Evolutionary conservation across 1,140 invertebrate genomes (phyloP).

Genomic region (Sesamia nonagrioides): DNA sequence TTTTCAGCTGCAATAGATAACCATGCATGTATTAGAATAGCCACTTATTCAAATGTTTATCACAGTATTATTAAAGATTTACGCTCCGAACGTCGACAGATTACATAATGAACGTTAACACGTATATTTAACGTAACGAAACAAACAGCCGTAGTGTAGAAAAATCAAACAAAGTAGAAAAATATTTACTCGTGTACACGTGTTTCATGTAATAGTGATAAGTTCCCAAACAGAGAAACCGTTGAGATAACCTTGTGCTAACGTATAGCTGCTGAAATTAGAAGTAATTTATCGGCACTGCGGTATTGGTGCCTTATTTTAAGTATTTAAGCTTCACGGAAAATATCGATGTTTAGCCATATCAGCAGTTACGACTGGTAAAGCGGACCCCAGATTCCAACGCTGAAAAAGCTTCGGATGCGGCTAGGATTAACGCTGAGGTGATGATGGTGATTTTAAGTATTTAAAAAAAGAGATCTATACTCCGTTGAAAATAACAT

Average conservation of each 20-base stretch:
- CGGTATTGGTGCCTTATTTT: not conserved
- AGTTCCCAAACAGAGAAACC: conserved; percentile 39
- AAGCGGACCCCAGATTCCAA: too few relatives aligned
- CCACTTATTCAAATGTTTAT: not conserved
- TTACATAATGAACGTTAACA: conserved; percentile 18
- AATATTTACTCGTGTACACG: conserved; percentile 44
- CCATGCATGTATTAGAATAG: too few relatives aligned
- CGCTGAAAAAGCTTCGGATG: too few relatives aligned
- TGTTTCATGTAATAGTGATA: conserved; percentile 45
- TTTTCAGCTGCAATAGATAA: conserved; percentile 3
- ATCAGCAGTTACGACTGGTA: too few relatives aligned
- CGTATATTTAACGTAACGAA: conserved; percentile 36
- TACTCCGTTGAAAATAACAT: too few relatives aligned
- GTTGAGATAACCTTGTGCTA: conserved; percentile 41
- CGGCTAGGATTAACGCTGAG: not conserved
- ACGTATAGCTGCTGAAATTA: conserved; percentile 40
- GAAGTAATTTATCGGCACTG: conserved; percentile 27
- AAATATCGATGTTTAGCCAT: too few relatives aligned
- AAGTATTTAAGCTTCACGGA: too few relatives aligned
- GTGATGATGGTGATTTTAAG: too few relatives aligned
- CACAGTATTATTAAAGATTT: not conserved
- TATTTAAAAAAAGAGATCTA: too few relatives aligned
- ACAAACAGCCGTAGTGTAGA: conserved; percentile 24
- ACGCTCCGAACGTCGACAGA: not conserved
- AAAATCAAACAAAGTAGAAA: conserved; percentile 41